Conservation (phyloP, 2,113 vertebrate genomes). For the Leucoraja erinaceus region DNA sequence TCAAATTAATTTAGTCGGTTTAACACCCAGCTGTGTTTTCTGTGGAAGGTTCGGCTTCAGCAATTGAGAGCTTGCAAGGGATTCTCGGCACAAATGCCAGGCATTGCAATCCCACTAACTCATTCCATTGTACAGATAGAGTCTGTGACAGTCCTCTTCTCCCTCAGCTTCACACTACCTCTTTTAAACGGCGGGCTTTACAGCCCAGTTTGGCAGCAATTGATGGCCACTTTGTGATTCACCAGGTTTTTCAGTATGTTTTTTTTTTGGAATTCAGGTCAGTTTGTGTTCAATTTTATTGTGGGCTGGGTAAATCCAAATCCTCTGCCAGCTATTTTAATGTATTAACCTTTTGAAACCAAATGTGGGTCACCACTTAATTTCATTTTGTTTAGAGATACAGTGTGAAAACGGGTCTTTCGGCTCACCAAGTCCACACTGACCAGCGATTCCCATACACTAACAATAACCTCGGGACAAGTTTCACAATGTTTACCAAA, state of each 20-base stretch:
- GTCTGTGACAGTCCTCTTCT: neutral
- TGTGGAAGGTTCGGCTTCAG: neutral
- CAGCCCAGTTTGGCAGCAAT: neutral
- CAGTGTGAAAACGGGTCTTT: too few relatives aligned
- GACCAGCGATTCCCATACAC: too few relatives aligned
- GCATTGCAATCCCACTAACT: neutral
- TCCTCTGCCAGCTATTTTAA: neutral
- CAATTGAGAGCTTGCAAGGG: neutral
- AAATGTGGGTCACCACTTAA: neutral
- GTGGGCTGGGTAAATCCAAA: neutral
- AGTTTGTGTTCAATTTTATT: neutral
- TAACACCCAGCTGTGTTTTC: constrained; percentile 27
- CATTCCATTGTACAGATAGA: neutral
- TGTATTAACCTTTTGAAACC: neutral
- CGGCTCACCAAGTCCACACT: too few relatives aligned
- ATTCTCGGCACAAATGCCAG: neutral
- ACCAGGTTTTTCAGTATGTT: neutral
- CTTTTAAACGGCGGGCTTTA: neutral
- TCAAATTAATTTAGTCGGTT: constrained; percentile 30
- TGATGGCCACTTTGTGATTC: neutral
- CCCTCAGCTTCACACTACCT: neutral
- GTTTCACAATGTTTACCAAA: too few relatives aligned
- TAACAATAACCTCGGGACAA: too few relatives aligned
- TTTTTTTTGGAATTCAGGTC: neutral
- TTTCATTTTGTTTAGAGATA: too few relatives aligned